Evolutionary conservation across 2,113 vertebrate genomes (phyloP).

Genomic region (Mystacornis crossleyi): DNA sequence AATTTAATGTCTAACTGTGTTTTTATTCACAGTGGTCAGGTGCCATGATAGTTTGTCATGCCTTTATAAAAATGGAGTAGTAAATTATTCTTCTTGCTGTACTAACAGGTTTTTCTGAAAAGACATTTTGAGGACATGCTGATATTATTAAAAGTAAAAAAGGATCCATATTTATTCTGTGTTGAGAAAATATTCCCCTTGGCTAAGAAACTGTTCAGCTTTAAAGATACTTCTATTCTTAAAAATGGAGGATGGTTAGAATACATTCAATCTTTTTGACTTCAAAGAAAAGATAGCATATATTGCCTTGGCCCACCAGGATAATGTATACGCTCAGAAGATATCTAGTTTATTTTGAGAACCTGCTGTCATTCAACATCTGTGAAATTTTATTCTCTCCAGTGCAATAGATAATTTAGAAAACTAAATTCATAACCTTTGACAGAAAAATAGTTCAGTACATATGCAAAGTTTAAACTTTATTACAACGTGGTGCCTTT

Average conservation of each 20-base stretch:
- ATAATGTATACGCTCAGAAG: not conserved
- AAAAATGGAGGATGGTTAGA: not conserved
- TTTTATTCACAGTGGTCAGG: not conserved
- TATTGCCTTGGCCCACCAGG: not conserved
- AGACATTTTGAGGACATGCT: not conserved
- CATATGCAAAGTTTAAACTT: not conserved
- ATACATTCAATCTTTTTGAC: not conserved
- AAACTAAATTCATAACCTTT: not conserved
- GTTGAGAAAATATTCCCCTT: not conserved
- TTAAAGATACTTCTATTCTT: not conserved
- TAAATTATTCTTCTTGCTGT: not conserved
- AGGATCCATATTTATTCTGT: not conserved
- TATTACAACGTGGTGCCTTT: not conserved
- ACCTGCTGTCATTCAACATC: not conserved
- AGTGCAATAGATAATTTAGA: not conserved
- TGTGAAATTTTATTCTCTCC: not conserved
- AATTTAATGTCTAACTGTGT: conserved; percentile 11
- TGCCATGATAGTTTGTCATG: not conserved
- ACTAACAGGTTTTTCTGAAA: not conserved
- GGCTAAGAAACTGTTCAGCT: not conserved
- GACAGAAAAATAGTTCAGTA: not conserved
- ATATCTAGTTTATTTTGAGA: not conserved
- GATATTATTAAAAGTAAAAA: not conserved
- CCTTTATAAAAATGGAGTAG: not conserved
- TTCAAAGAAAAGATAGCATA: not conserved